A percentile compares a stretch with the other conserved stretches of the same genome.
phyloP scores from a whole-genome alignment of 2,113 vertebrate genomes.

The Bagarius yarrelli region DNA sequence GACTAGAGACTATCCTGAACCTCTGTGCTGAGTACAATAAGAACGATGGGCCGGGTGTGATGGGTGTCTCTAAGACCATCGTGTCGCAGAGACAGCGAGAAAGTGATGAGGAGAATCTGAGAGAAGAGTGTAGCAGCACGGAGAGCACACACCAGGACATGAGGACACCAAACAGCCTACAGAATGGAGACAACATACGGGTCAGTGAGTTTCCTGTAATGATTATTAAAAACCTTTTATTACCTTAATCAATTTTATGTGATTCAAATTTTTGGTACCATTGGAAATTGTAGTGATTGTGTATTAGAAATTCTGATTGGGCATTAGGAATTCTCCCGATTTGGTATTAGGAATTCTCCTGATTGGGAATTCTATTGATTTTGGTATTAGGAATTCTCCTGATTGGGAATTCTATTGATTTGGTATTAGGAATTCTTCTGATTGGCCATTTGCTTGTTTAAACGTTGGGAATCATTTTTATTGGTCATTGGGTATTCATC shows the following conservation, averaged over 20 bases:
- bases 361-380: too few relatives aligned
- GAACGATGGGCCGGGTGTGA: constrained; percentile 58
- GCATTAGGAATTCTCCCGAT: background rate
- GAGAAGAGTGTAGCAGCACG: constrained; percentile 92
- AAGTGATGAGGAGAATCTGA: constrained; percentile 86
- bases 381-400: too few relatives aligned
- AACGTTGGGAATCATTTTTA: too few relatives aligned
- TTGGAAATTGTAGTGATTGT: too few relatives aligned
- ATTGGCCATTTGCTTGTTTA: too few relatives aligned
- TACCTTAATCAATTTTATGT: too few relatives aligned
- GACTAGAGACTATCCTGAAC: constrained; percentile 94
- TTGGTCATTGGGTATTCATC: too few relatives aligned
- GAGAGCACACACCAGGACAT: constrained; percentile 96
- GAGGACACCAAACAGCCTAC: constrained; percentile 63
- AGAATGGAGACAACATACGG: constrained; percentile 65
- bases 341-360: too few relatives aligned
- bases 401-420: too few relatives aligned
- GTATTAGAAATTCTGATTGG: background rate
- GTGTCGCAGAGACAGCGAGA: constrained; percentile 65
- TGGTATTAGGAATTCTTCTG: too few relatives aligned
- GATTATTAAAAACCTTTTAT: too few relatives aligned
- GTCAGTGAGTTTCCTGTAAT: constrained; percentile 50
- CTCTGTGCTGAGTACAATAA: constrained; percentile 94
- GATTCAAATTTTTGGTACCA: too few relatives aligned
- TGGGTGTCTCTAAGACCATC: constrained; percentile 14